Percentiles rank a stretch among this genome's conserved stretches.
Evolutionary conservation across 2,797 vertebrate species (phyloP).

Genomic region (Microcaecilia unicolor): DNA sequence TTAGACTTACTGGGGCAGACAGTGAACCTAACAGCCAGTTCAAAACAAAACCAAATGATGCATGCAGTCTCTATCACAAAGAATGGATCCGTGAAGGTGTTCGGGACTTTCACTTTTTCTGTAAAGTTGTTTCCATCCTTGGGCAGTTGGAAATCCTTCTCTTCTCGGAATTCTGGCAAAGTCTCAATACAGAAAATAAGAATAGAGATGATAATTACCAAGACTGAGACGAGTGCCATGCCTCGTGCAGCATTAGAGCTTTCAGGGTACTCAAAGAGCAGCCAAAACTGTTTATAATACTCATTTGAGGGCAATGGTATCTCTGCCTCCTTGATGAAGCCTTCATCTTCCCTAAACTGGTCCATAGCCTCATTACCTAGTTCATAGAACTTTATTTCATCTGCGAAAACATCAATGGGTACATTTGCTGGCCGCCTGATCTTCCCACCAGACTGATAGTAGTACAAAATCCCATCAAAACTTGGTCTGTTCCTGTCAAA

Average conservation of each 20-base stretch:
- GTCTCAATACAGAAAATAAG: slow-evolving; percentile 97
- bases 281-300: slow-evolving; percentile 88
- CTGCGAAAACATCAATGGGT: slow-evolving; percentile 86
- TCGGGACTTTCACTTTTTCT: slow-evolving; percentile 48
- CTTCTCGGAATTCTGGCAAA: slow-evolving; percentile 87
- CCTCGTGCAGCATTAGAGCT: slow-evolving; percentile 86
- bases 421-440: slow-evolving; percentile 88
- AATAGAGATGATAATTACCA: slow-evolving; percentile 94
- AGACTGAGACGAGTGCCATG: slow-evolving; percentile 85
- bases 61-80: slow-evolving; percentile 92
- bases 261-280: slow-evolving; percentile 94
- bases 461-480: slow-evolving; percentile 93
- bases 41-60: slow-evolving; percentile 95
- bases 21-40: slow-evolving; percentile 75
- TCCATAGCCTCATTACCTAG: slow-evolving; percentile 88
- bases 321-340: slow-evolving; percentile 86
- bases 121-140: slow-evolving; percentile 41
- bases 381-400: slow-evolving; percentile 94
- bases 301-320: slow-evolving; percentile 80
- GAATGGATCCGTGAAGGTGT: slow-evolving; percentile 83
- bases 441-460: slow-evolving; percentile 91
- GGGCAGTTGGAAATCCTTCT: slow-evolving; percentile 59
- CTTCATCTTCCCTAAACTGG: slow-evolving; percentile 91
- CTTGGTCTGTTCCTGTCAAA: slow-evolving; percentile 93
- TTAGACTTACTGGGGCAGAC: slow-evolving; percentile 92